Evolutionary conservation across 2,113 vertebrate species (phyloP).

Genomic region (Salminus brasiliensis): DNA sequence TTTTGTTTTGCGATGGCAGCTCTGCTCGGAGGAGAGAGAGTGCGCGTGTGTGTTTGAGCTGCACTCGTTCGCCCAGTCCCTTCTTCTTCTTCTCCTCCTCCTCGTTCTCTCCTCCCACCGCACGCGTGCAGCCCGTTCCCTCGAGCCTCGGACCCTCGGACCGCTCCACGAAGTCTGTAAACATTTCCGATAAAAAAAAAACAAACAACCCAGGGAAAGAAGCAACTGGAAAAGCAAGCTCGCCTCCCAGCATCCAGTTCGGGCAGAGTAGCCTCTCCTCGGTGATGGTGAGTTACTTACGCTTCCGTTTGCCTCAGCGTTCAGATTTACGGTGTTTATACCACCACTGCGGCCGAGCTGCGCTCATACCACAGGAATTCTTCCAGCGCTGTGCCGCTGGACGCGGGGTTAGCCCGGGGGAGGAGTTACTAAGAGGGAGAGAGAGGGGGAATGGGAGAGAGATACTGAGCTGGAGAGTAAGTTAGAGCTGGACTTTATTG

Average conservation of each 20-base stretch:
- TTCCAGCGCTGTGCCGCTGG: background rate
- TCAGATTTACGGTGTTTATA: background rate
- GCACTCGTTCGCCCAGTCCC: slow-evolving; percentile 60
- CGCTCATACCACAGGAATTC: background rate
- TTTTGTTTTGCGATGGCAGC: slow-evolving; percentile 83
- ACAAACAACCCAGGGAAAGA: background rate
- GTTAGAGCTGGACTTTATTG: background rate
- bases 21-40: slow-evolving; percentile 72
- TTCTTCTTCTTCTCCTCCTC: slow-evolving; percentile 49
- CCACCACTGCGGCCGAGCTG: background rate
- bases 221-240: background rate
- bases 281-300: slow-evolving; percentile 79
- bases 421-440: background rate
- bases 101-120: slow-evolving; percentile 54
- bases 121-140: slow-evolving; percentile 40
- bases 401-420: background rate
- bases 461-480: background rate
- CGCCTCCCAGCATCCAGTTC: slow-evolving; percentile 45
- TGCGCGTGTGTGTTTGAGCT: slow-evolving; percentile 59
- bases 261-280: slow-evolving; percentile 66
- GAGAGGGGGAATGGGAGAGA: background rate
- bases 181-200: slow-evolving; percentile 4
- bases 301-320: background rate
- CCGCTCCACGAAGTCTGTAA: no score
- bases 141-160: slow-evolving; percentile 59